Percentiles rank a stretch among this genome's conserved stretches.
These are phyloP conservation scores for Danio choprae DNA, from an alignment of 2,797 vertebrate species.

Conservation along the genomic window DNA sequence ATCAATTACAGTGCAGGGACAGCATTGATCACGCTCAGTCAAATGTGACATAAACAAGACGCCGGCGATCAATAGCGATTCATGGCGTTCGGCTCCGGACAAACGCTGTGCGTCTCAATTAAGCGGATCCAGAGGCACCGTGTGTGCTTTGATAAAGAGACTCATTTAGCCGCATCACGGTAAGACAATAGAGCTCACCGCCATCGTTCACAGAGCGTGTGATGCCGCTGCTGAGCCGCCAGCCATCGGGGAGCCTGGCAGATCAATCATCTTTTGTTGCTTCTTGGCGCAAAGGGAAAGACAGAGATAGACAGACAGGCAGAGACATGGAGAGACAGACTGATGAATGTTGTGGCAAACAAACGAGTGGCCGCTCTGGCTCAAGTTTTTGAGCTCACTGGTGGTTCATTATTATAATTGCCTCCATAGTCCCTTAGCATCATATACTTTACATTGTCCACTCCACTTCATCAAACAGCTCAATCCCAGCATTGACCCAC, in stretches of 20 bases:
- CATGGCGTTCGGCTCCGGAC: conserved; percentile 68
- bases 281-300: conserved; percentile 35
- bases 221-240: conserved; percentile 30
- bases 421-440: background rate
- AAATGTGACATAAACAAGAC: conserved; percentile 82
- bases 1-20: conserved; percentile 80
- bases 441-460: background rate
- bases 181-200: conserved; percentile 48
- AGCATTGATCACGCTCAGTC: conserved; percentile 79
- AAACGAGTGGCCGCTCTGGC: conserved; percentile 53
- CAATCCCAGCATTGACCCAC: background rate
- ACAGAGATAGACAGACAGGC: conserved; percentile 35
- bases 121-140: conserved; percentile 60
- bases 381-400: background rate
- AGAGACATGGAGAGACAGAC: conserved; percentile 29
- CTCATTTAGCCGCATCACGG: conserved; percentile 58
- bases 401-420: background rate
- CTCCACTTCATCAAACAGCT: background rate
- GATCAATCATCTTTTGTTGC: conserved; percentile 58
- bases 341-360: conserved; percentile 38
- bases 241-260: conserved; percentile 49
- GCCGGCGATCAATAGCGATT: conserved; percentile 66
- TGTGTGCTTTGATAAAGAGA: conserved; percentile 69
- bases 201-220: conserved; percentile 39
- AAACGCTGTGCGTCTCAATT: conserved; percentile 79